These are phyloP conservation scores for Limnothrissa miodon DNA, from an alignment of 2,113 vertebrate genomes.

Conservation along the genomic window DNA sequence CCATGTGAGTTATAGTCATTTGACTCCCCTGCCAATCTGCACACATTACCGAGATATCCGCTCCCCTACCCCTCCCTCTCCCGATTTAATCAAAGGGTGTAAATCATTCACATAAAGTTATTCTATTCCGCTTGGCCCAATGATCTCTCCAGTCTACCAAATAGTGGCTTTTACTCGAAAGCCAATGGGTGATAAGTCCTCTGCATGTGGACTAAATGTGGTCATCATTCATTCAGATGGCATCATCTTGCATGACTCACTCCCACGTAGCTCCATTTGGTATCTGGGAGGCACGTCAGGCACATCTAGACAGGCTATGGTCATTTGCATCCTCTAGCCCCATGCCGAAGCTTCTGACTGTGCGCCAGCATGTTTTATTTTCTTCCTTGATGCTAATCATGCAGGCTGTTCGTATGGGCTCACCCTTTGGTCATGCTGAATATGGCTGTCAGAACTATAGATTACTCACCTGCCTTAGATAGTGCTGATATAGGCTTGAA, in stretches of 20 bases:
- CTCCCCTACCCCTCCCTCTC: constrained; percentile 44
- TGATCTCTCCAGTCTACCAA: constrained; percentile 16
- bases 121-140: not conserved
- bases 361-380: not conserved
- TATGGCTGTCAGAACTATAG: not conserved
- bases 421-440: not conserved
- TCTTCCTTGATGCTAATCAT: constrained; percentile 18
- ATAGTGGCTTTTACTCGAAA: constrained; percentile 25
- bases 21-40: constrained; percentile 56
- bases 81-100: constrained; percentile 18
- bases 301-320: constrained; percentile 11
- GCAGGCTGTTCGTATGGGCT: not conserved
- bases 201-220: constrained; percentile 19
- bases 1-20: constrained; percentile 56
- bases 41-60: constrained; percentile 54
- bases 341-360: not conserved
- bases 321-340: not conserved
- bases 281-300: constrained; percentile 26
- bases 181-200: constrained; percentile 23
- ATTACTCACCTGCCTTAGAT: constrained; percentile 50
- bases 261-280: constrained; percentile 20
- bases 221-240: constrained; percentile 20
- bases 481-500: constrained; percentile 53
- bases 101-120: constrained; percentile 9
- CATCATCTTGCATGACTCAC: constrained; percentile 23